phyloP scores from a whole-genome alignment of 2,797 vertebrate genomes.

The Phoxinus dragarum region DNA sequence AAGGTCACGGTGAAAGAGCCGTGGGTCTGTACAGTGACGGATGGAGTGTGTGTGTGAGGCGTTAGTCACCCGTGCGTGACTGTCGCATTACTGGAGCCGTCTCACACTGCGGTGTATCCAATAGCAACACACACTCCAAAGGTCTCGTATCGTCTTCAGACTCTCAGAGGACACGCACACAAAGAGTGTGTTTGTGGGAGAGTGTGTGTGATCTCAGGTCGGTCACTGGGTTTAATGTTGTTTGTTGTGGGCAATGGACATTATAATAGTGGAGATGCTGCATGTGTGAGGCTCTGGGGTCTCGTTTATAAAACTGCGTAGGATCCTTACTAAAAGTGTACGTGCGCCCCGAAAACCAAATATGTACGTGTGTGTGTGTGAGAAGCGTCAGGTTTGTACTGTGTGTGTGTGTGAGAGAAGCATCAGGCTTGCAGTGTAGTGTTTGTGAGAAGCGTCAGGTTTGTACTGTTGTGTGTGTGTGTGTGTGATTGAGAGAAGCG shows the following conservation, averaged over 20 bases:
- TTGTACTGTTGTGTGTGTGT: background rate
- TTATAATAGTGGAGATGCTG: background rate
- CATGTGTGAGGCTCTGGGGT: too few species aligned
- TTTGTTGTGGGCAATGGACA: background rate
- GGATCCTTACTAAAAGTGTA: too few species aligned
- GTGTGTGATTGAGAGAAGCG: too few species aligned
- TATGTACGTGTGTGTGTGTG: too few species aligned
- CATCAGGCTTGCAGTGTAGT: background rate
- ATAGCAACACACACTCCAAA: slow-evolving; percentile 16
- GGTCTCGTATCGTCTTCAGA: background rate
- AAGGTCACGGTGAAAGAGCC: background rate
- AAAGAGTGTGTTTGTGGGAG: background rate
- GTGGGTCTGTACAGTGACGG: background rate
- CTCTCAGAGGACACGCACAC: background rate
- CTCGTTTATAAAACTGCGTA: too few species aligned
- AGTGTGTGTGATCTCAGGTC: background rate
- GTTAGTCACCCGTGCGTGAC: slow-evolving; percentile 23
- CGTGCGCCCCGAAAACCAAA: too few species aligned
- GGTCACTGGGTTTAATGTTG: background rate
- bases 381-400: too few species aligned
- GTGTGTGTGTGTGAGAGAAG: background rate
- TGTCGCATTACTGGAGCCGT: slow-evolving; percentile 21
- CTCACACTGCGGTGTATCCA: slow-evolving; percentile 35
- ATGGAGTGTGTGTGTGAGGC: background rate
- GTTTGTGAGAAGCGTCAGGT: background rate